Evolutionary conservation across 1,140 invertebrate genomes (phyloP).

Genomic region (Cheumatopsyche charites): DNA sequence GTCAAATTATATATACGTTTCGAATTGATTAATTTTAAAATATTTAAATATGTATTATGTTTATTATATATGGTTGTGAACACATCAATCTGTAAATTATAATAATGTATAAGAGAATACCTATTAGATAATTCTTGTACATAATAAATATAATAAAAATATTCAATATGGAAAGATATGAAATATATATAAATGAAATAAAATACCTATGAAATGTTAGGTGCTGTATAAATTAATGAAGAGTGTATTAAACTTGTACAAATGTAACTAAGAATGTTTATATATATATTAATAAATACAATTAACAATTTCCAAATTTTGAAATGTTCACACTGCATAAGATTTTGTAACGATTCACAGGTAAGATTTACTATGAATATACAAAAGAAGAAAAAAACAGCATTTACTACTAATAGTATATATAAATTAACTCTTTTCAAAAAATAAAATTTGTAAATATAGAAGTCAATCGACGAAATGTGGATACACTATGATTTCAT

Average conservation of each 20-base stretch:
- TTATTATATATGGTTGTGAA: constrained; percentile 45
- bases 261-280: constrained; percentile 24
- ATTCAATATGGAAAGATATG: not conserved
- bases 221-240: constrained; percentile 33
- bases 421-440: not conserved
- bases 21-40: too few relatives aligned
- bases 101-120: not conserved
- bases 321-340: too few relatives aligned
- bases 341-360: too few relatives aligned
- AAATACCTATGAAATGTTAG: constrained; percentile 26
- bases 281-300: constrained; percentile 4
- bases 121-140: constrained; percentile 16
- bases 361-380: too few relatives aligned
- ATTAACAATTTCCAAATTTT: not conserved
- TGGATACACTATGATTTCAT: too few relatives aligned
- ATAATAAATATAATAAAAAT: constrained; percentile 19
- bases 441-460: not conserved
- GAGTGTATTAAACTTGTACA: constrained; percentile 21
- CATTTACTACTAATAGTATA: not conserved
- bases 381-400: constrained; percentile 1
- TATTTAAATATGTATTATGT: not conserved
- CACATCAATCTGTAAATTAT: constrained; percentile 41
- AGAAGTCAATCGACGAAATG: not conserved
- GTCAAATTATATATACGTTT: constrained; percentile 12
- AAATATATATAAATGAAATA: not conserved